These are phyloP conservation scores for Rhineura floridana DNA, from an alignment of 2,113 vertebrate species.

Conservation along the genomic window DNA sequence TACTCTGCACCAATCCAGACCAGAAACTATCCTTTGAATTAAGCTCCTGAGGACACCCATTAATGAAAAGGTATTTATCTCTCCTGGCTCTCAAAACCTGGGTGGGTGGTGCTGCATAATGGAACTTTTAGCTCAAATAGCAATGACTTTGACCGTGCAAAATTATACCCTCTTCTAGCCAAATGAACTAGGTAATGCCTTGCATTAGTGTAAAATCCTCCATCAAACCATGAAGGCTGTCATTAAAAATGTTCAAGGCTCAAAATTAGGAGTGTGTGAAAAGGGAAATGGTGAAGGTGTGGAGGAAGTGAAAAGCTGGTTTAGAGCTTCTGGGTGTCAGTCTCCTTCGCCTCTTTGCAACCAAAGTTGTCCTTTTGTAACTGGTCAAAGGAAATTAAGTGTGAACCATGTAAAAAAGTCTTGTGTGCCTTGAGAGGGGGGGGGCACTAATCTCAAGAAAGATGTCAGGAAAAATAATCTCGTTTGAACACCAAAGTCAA, in stretches of 20 bases:
- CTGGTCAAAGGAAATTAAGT: background rate
- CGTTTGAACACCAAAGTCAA: background rate
- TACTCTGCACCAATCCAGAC: accelerated
- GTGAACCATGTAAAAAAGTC: background rate
- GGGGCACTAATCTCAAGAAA: background rate
- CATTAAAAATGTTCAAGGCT: conserved; percentile 69
- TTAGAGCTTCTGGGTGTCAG: background rate
- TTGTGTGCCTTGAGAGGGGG: background rate
- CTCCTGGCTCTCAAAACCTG: conserved; percentile 12
- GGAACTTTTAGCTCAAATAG: conserved; percentile 69
- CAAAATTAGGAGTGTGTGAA: background rate
- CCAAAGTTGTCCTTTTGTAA: background rate
- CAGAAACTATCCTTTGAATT: background rate
- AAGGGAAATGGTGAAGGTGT: conserved; percentile 12
- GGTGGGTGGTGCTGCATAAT: conserved; percentile 25
- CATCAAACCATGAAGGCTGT: conserved; percentile 78
- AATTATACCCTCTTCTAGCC: conserved; percentile 76
- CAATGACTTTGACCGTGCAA: conserved; percentile 69
- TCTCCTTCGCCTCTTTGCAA: background rate
- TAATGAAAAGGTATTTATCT: background rate
- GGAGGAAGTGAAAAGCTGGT: background rate
- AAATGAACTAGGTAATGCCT: conserved; percentile 80
- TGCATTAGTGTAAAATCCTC: conserved; percentile 80
- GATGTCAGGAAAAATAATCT: background rate
- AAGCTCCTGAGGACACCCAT: conserved; percentile 28